A percentile compares a stretch with the other conserved stretches of the same genome.
Evolutionary conservation across 2,113 vertebrate genomes (phyloP).

Genomic region (Xenotilapia flavipinnis): DNA sequence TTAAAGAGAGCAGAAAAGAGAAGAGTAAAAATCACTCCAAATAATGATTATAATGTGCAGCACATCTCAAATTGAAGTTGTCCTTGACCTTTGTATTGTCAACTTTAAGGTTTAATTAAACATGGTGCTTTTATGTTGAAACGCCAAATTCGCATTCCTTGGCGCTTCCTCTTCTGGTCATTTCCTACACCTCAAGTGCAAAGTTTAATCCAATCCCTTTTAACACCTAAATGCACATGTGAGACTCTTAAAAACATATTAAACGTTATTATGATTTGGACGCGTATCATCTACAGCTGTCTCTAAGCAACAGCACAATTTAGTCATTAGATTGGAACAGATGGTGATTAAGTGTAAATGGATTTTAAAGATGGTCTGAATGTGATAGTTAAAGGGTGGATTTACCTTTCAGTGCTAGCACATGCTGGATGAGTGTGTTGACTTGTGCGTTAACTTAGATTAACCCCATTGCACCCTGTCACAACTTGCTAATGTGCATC

Average conservation of each 20-base stretch:
- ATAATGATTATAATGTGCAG: neutral
- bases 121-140: neutral
- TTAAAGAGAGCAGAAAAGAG: neutral
- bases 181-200: neutral
- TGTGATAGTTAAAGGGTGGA: slow-evolving; percentile 1
- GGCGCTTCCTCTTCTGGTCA: neutral
- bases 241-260: neutral
- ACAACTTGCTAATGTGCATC: neutral
- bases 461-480: neutral
- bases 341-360: neutral
- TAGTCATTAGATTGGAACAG: neutral
- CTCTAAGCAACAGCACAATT: neutral
- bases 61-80: neutral
- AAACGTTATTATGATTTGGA: neutral
- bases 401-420: neutral
- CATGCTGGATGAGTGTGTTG: neutral
- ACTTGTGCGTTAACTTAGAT: neutral
- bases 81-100: neutral
- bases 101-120: neutral
- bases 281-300: neutral
- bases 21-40: neutral
- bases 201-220: neutral
- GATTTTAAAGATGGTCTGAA: neutral
- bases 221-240: neutral
- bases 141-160: neutral